These are phyloP conservation scores for Halocaridina rubra DNA, from an alignment of 2,888 invertebrate genomes.

Conservation along the genomic window DNA sequence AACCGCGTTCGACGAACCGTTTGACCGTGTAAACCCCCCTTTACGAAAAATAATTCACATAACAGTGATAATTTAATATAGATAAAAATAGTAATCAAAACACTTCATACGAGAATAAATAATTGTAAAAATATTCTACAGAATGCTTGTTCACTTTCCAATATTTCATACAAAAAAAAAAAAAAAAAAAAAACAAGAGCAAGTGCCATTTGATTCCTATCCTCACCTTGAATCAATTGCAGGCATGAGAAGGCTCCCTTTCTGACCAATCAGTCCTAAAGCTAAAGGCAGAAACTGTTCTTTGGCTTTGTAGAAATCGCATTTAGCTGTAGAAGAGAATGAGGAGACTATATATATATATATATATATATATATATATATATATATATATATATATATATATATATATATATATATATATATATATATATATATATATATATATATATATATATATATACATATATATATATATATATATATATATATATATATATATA, in stretches of 20 bases:
- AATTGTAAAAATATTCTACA: no score
- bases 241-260: neutral
- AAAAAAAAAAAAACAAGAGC: no score
- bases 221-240: neutral
- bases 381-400: neutral
- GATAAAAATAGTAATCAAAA: no score
- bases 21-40: no score
- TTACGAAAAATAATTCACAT: no score
- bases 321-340: neutral
- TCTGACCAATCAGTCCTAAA: neutral
- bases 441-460: neutral
- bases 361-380: neutral
- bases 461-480: slow-evolving; percentile 4
- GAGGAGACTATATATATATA: neutral
- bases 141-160: no score
- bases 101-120: no score
- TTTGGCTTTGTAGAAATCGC: neutral
- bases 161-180: no score
- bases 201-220: no score
- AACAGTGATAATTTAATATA: no score
- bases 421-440: slow-evolving; percentile 8
- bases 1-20: no score
- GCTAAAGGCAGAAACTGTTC: neutral
- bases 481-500: slow-evolving; percentile 4
- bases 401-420: slow-evolving; percentile 8